Evolutionary conservation across 2,113 vertebrate genomes (phyloP), one percentile per base, ranked within the genome.

Genomic region (Engystomops pustulosus): DNA sequence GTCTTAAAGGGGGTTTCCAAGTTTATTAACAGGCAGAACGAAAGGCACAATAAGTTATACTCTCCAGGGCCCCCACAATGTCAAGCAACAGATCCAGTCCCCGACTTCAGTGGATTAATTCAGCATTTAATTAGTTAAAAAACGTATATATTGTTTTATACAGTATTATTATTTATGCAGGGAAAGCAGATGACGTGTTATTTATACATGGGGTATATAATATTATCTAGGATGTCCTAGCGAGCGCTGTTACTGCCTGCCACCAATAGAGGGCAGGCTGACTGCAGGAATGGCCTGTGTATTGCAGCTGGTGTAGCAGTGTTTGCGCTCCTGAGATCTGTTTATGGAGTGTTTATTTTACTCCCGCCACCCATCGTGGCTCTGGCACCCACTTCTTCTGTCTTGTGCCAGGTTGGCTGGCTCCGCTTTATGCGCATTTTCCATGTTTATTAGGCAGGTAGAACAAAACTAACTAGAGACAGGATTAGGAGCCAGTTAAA

Each of bases 321-420:
- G 88, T 87, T 89, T 86, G 38, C 38, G 87, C 86, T 87, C 85
- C 89, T 78, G 70, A 80, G 86, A 86, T 86, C 65, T 76, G 90
- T 91, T 91, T 88, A 72, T 90, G 87, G 90, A 89, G 88, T 89
- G 89, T 88, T 89, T 91, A 88, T 90, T 92, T 92, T 88, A 88
- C 88, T 90, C 89, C 89, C 88, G 83, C 88, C 92, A 86, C 90
- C 90, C 91, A 90, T 90, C 86, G 89, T 87, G 89, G 86, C 83
- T 88, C 90, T 90, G 91, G 91, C 91, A 89, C 85, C 86, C 88
- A 87, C 17, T 20, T 20, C 71, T 32, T 15, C 44, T 51, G 25
- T 11, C 12, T 1, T 2, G 71, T 51, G 71, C 71, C 44, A 51
- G 71, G 6, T 75, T 51, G 69, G 69, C 38, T 6, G 69, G 41